Conservation (phyloP, 2,797 vertebrate genomes). For the Spondyliosoma cantharus region DNA sequence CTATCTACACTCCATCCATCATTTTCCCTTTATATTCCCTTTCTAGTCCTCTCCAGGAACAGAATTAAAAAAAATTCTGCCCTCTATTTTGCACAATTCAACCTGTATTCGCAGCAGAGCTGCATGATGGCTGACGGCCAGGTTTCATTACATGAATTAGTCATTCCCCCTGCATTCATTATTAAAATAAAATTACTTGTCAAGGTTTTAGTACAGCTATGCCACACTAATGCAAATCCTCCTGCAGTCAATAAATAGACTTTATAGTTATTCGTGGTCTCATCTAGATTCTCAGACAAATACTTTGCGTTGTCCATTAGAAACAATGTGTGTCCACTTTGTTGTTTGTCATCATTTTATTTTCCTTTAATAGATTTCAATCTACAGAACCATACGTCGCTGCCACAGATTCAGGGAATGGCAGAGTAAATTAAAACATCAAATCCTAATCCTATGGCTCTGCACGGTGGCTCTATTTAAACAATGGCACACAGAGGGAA, state of each 20-base stretch:
- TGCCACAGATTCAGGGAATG: constrained; percentile 14
- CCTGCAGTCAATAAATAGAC: background rate
- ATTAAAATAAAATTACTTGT: constrained; percentile 31
- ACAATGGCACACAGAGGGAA: constrained; percentile 16
- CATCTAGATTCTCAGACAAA: constrained; percentile 13
- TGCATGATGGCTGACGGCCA: constrained; percentile 36
- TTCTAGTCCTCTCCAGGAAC: constrained; percentile 12
- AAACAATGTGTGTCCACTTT: background rate
- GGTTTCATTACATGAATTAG: constrained; percentile 48
- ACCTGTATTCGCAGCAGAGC: constrained; percentile 12
- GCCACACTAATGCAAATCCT: constrained; percentile 3
- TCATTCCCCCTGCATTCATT: constrained; percentile 36
- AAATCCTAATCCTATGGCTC: constrained; percentile 21
- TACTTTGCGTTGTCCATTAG: background rate
- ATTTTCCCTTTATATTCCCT: background rate
- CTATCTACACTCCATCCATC: constrained; percentile 11
- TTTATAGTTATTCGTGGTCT: constrained; percentile 3
- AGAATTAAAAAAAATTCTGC: constrained; percentile 25
- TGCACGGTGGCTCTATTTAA: constrained; percentile 28
- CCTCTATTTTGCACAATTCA: constrained; percentile 24
- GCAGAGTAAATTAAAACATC: constrained; percentile 40
- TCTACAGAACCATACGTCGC: background rate
- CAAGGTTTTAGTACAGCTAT: constrained; percentile 12
- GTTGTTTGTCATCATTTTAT: background rate
- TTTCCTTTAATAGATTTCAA: background rate